phyloP scores from a whole-genome alignment of 2,888 invertebrate species.

The Drosophila anceps region DNA sequence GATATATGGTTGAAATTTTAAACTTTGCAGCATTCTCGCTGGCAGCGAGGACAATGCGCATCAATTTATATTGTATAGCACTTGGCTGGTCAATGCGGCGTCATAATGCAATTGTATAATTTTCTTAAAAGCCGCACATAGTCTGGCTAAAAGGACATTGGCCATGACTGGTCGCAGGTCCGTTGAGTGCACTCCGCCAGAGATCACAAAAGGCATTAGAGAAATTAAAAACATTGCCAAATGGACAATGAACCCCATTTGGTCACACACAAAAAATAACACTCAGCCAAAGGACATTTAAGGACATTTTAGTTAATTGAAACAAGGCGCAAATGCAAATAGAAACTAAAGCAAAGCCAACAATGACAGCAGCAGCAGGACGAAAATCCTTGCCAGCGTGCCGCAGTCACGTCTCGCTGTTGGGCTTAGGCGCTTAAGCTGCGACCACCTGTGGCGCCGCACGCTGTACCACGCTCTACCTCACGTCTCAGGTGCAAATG shows the following conservation, averaged over 20 bases:
- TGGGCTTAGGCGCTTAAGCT: conserved; percentile 42
- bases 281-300: conserved; percentile 75
- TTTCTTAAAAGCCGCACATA: conserved; percentile 73
- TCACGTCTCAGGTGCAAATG: conserved; percentile 81
- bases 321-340: conserved; percentile 72
- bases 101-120: conserved; percentile 81
- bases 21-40: conserved; percentile 48
- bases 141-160: conserved; percentile 12
- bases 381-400: conserved; percentile 62
- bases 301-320: conserved; percentile 84
- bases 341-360: conserved; percentile 43
- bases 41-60: conserved; percentile 44
- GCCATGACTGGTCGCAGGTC: conserved; percentile 1
- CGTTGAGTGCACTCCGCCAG: conserved; percentile 11
- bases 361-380: conserved; percentile 7
- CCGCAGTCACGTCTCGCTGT: conserved; percentile 66
- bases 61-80: conserved; percentile 62
- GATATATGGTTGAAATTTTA: conserved; percentile 74
- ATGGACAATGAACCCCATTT: conserved; percentile 58
- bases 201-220: conserved; percentile 70
- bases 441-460: conserved; percentile 67
- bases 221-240: conserved; percentile 65
- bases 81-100: conserved; percentile 71
- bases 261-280: conserved; percentile 48
- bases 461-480: conserved; percentile 5